Evolutionary conservation across 2,888 invertebrate genomes (phyloP), one percentile per base, ranked within the genome.

Genomic region (Cotesia congregata): DNA sequence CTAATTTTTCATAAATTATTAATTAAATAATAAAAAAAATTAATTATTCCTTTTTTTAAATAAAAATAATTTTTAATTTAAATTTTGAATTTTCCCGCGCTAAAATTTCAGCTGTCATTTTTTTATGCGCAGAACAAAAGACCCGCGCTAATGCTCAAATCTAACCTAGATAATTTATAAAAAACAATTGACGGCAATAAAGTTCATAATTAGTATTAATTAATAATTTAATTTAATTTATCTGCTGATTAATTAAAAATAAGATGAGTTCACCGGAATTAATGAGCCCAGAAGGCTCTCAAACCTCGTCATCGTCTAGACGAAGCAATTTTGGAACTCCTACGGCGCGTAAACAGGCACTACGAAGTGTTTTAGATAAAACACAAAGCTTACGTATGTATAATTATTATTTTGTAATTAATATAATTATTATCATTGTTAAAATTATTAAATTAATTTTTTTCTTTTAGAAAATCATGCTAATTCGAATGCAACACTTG

Each of bases 331-430:
- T 68, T 69, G 41, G 20, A 40, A 84, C 86, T 1, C 81, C 87
- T 4, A 77, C 80, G 68, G 73, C 82, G 67, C 82, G 87, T 40
- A 86, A 85, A 80, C 77, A 82, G 74, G 76, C 78, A 20, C 70
- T 87, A 41, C 78, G 85, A 76, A 74, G 65, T 50, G 80, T 78
- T 12, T 78, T 84, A 12, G 72, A 76, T 59, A 79, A 75, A 60
- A 82, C 84, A 7, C 79, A 82, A 62, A 59, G 67, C 15, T 80
- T 88, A 30, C 80, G 87, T 87, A 83, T 83, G 83, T 80, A 78
- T 12, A 30, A 30, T 30, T 30, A 30, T 50, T 50, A 7, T 12
- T 50, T 50, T 50, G 12, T 2, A 5, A 75, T 15, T n/a, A 40
- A 15, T 17, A 6, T 6, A 38, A 67, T 40, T 41, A 12, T 12